phyloP scores from a whole-genome alignment of 2,113 vertebrate genomes.

The Mirounga angustirostris region DNA sequence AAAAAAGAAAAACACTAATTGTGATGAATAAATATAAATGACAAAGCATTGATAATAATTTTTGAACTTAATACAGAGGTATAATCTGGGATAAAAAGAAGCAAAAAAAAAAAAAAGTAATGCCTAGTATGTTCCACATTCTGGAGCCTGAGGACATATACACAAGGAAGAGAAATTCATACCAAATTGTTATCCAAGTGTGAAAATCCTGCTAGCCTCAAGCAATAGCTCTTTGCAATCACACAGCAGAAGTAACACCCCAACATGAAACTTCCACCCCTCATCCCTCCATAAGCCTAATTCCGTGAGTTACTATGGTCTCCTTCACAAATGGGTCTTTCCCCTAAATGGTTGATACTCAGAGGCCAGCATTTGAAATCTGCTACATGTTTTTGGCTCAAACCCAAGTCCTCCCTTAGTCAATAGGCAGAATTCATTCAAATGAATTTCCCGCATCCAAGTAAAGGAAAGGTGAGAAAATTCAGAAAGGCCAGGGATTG shows the following conservation, averaged over 20 bases:
- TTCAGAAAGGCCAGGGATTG: slow-evolving; percentile 73
- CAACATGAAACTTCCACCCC: slow-evolving; percentile 41
- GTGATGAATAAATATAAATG: slow-evolving; percentile 54
- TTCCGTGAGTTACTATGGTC: background rate
- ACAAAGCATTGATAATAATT: slow-evolving; percentile 80
- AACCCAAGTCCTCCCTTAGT: slow-evolving; percentile 64
- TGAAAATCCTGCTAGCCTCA: slow-evolving; percentile 84
- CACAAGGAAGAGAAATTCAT: slow-evolving; percentile 81
- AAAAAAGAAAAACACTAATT: slow-evolving; percentile 12
- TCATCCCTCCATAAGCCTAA: slow-evolving; percentile 54
- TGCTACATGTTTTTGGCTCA: slow-evolving; percentile 68
- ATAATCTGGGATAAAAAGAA: slow-evolving; percentile 59
- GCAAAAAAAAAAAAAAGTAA: slow-evolving; percentile 10
- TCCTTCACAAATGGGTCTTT: slow-evolving; percentile 68
- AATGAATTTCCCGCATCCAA: slow-evolving; percentile 77
- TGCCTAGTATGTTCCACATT: slow-evolving; percentile 78
- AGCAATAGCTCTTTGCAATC: slow-evolving; percentile 79
- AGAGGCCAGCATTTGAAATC: slow-evolving; percentile 75
- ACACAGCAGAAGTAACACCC: background rate
- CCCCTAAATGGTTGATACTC: slow-evolving; percentile 56
- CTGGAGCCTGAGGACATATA: slow-evolving; percentile 79
- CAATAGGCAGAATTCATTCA: slow-evolving; percentile 71
- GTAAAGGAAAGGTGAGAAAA: slow-evolving; percentile 83
- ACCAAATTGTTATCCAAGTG: slow-evolving; percentile 84
- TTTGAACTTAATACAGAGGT: slow-evolving; percentile 76